A percentile compares a stretch with the other conserved stretches of the same genome.
Conservation (phyloP, 2,113 vertebrate species). For the Halichoeres trimaculatus region DNA sequence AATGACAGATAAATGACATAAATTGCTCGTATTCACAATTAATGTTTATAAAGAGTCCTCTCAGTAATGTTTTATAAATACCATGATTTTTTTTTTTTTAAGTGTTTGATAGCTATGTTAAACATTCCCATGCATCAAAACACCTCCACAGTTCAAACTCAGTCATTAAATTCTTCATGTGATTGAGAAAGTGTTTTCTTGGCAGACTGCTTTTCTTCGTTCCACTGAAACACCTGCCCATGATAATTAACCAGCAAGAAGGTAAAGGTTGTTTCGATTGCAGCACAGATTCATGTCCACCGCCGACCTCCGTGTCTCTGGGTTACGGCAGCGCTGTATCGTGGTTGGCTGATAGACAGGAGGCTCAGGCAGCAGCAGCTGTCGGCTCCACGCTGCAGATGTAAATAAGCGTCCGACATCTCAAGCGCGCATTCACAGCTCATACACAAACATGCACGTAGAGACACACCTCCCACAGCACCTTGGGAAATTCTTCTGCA, state of each 20-base stretch:
- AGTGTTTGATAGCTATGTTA: neutral
- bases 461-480: conserved; percentile 53
- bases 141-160: no score
- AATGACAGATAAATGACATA: no score
- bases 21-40: no score
- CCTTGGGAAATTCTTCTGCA: conserved; percentile 34
- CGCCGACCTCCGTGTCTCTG: neutral
- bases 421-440: conserved; percentile 10
- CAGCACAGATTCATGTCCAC: neutral
- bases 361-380: conserved; percentile 34
- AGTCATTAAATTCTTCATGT: no score
- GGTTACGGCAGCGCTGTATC: neutral
- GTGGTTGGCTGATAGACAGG: conserved; percentile 39
- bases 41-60: no score
- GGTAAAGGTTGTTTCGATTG: conserved; percentile 30
- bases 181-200: neutral
- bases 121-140: neutral
- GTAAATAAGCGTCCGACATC: conserved; percentile 62
- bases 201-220: neutral
- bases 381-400: conserved; percentile 24
- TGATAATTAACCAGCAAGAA: neutral
- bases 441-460: conserved; percentile 24
- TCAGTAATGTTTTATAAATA: no score
- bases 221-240: neutral
- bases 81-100: no score